Evolutionary conservation across 1,140 invertebrate species (phyloP).

Genomic region (Cotesia vestalis): DNA sequence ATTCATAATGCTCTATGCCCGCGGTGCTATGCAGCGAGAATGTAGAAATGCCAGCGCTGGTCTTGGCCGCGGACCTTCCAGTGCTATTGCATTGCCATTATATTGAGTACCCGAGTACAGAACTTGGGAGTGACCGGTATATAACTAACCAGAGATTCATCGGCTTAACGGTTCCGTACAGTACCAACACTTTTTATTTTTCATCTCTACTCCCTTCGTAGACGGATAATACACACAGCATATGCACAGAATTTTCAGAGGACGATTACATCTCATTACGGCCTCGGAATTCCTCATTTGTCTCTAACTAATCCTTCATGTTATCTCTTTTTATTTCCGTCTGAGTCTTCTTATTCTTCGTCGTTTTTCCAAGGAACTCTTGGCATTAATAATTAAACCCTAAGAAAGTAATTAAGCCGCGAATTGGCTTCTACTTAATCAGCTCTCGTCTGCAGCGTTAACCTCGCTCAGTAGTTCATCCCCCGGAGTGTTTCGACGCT

Average conservation of each 20-base stretch:
- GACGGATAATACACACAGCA: too few relatives aligned
- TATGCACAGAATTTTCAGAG: not conserved
- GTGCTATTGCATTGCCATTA: not conserved
- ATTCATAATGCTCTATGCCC: constrained; percentile 45
- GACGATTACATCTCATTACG: constrained; percentile 14
- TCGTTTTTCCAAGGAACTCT: too few relatives aligned
- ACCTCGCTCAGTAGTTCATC: too few relatives aligned
- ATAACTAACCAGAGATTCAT: too few relatives aligned
- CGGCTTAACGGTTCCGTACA: not conserved
- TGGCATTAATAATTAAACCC: too few relatives aligned
- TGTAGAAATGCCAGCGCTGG: constrained; percentile 42
- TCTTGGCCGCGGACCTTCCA: constrained; percentile 34
- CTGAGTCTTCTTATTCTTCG: too few relatives aligned
- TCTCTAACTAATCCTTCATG: constrained; percentile 1
- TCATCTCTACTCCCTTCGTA: not conserved
- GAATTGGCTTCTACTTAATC: not conserved
- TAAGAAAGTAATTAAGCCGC: not conserved
- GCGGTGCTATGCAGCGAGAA: constrained; percentile 45
- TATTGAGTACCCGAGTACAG: constrained; percentile 15
- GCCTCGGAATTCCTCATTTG: constrained; percentile 12
- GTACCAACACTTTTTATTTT: not conserved
- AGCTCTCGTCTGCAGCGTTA: too few relatives aligned
- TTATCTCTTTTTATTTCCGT: too few relatives aligned
- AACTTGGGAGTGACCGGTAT: constrained; percentile 32
- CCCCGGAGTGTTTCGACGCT: too few relatives aligned